These are phyloP conservation scores for Phyllopteryx taeniolatus DNA, from an alignment of 2,113 vertebrate genomes.

Conservation along the genomic window DNA sequence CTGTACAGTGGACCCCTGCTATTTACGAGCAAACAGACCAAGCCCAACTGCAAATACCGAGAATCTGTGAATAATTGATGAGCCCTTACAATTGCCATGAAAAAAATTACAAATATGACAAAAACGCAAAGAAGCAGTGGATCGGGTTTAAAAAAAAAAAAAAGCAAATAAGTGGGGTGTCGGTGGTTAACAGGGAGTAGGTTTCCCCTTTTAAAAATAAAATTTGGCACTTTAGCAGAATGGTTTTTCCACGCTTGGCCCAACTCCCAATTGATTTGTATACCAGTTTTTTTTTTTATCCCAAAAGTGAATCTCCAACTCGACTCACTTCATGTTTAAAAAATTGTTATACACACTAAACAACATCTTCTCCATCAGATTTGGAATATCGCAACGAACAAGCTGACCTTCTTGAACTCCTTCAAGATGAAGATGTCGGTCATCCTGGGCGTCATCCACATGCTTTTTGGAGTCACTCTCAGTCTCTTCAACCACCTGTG, in stretches of 20 bases:
- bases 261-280: background rate
- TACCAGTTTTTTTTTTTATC: background rate
- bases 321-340: background rate
- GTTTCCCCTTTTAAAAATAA: too few relatives aligned
- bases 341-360: background rate
- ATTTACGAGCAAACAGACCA: too few relatives aligned
- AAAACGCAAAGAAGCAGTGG: too few relatives aligned
- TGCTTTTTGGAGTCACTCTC: slow-evolving; percentile 89
- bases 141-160: too few relatives aligned
- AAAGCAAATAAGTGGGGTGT: too few relatives aligned
- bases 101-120: too few relatives aligned
- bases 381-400: slow-evolving; percentile 93
- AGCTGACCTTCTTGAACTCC: slow-evolving; percentile 95
- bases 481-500: slow-evolving; percentile 95
- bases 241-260: background rate
- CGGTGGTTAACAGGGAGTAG: too few relatives aligned
- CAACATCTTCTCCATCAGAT: slow-evolving; percentile 73
- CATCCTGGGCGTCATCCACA: slow-evolving; percentile 90
- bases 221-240: too few relatives aligned
- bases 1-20: too few relatives aligned
- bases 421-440: slow-evolving; percentile 99
- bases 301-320: background rate
- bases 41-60: too few relatives aligned
- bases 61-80: too few relatives aligned
- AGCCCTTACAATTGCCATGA: too few relatives aligned